Conservation (phyloP, 2,797 vertebrate genomes). For the Pseudochirops corinnae region DNA sequence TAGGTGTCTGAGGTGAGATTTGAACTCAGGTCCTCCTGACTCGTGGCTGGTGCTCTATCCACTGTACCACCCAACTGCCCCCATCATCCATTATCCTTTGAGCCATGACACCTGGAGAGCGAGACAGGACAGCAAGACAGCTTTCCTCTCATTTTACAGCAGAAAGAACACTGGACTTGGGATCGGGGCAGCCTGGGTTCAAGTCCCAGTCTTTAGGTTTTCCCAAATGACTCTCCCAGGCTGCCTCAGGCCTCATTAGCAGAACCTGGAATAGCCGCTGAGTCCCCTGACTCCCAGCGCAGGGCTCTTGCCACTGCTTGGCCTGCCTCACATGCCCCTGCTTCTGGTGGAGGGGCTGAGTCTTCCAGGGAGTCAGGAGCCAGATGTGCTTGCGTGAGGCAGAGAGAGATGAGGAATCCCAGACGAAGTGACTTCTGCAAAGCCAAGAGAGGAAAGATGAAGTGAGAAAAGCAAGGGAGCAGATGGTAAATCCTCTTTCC, state of each 20-base stretch:
- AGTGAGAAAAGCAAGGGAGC: conserved; percentile 67
- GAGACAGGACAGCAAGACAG: fast-evolving
- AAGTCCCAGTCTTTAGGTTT: not conserved
- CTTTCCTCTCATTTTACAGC: fast-evolving
- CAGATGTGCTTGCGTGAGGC: conserved; percentile 27
- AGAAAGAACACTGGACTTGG: not conserved
- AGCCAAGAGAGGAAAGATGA: conserved; percentile 74
- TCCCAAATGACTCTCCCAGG: not conserved
- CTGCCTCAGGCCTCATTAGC: not conserved
- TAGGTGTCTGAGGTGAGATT: no score
- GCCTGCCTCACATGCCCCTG: not conserved
- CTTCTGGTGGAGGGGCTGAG: not conserved
- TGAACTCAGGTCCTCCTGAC: not conserved
- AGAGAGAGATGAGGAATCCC: conserved; percentile 21
- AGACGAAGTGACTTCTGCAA: conserved; percentile 60
- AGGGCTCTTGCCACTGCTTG: not conserved
- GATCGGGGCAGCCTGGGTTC: fast-evolving
- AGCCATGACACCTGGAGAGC: not conserved
- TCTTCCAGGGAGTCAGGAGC: conserved; percentile 38
- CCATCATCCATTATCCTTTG: not conserved
- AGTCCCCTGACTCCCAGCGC: not conserved
- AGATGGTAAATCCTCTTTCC: conserved; percentile 45
- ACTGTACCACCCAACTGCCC: not conserved
- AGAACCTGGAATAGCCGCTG: not conserved
- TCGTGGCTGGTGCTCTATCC: not conserved